Evolutionary conservation across 2,797 vertebrate species (phyloP).

Genomic region (Melanotaenia trifasciata): DNA sequence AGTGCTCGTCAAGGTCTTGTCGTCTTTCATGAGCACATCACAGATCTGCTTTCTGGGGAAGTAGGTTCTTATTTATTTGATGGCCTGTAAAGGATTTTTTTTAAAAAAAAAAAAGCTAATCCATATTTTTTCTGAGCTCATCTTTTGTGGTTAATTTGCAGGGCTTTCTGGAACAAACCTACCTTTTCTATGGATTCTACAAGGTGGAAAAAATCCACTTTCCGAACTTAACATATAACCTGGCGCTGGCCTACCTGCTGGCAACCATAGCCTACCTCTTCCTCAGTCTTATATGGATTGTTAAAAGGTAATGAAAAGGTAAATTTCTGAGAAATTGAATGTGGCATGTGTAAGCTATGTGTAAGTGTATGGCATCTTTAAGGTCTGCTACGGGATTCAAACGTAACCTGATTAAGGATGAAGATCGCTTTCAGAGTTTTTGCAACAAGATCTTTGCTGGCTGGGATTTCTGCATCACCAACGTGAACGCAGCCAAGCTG

Average conservation of each 20-base stretch:
- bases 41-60: conserved; percentile 93
- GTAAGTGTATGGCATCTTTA: background rate
- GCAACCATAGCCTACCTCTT: conserved; percentile 88
- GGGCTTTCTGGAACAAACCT: conserved; percentile 94
- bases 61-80: conserved; percentile 79
- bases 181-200: conserved; percentile 95
- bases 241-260: conserved; percentile 93
- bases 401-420: conserved; percentile 86
- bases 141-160: conserved; percentile 61
- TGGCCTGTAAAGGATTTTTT: background rate
- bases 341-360: background rate
- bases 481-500: conserved; percentile 81
- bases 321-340: fast-evolving
- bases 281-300: conserved; percentile 93
- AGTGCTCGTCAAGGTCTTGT: conserved; percentile 83
- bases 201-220: conserved; percentile 80
- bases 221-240: conserved; percentile 81
- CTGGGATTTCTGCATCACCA: conserved; percentile 97
- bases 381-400: conserved; percentile 94
- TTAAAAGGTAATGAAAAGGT: conserved; percentile 87
- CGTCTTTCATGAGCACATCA: conserved; percentile 89
- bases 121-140: conserved; percentile 5
- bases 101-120: background rate
- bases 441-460: conserved; percentile 98
- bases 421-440: conserved; percentile 95